Percentiles rank a stretch among this genome's conserved stretches.
Evolutionary conservation across 2,797 vertebrate genomes (phyloP).

Genomic region (Sardinella longiceps): DNA sequence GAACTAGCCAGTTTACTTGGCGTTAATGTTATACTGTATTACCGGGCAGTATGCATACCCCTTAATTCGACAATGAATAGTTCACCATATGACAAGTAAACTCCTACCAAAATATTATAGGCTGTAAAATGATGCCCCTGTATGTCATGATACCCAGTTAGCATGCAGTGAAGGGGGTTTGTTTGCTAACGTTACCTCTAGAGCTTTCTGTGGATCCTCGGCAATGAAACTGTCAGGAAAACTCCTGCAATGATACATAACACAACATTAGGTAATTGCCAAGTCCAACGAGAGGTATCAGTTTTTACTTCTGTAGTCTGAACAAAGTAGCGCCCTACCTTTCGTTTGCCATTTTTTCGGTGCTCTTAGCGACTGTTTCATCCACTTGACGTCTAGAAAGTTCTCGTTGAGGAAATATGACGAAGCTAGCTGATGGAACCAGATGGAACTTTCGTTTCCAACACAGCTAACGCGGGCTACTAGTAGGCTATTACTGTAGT

Average conservation of each 20-base stretch:
- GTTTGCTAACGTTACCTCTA: slow-evolving; percentile 71
- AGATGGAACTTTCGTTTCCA: slow-evolving; percentile 15
- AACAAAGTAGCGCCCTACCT: slow-evolving; percentile 55
- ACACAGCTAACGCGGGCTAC: background rate
- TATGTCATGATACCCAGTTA: background rate
- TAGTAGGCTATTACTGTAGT: too few species aligned
- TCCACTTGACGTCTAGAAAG: slow-evolving; percentile 61
- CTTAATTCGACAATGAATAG: background rate
- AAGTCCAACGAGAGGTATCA: background rate
- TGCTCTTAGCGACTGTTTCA: background rate
- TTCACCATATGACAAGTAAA: background rate
- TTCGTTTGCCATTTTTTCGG: slow-evolving; percentile 69
- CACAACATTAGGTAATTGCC: background rate
- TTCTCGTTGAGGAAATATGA: slow-evolving; percentile 62
- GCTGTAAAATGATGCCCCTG: background rate
- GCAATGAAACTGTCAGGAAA: slow-evolving; percentile 79
- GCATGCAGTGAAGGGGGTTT: background rate
- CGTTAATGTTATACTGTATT: background rate
- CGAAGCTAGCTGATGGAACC: background rate
- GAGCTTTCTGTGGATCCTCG: slow-evolving; percentile 75
- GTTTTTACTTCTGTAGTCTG: background rate
- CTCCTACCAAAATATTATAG: background rate
- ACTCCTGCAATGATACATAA: slow-evolving; percentile 62
- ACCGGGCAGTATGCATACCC: background rate
- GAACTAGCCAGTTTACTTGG: background rate